These are phyloP conservation scores for Cryptotermes secundus DNA, from an alignment of 1,140 invertebrate genomes.

Conservation along the genomic window DNA sequence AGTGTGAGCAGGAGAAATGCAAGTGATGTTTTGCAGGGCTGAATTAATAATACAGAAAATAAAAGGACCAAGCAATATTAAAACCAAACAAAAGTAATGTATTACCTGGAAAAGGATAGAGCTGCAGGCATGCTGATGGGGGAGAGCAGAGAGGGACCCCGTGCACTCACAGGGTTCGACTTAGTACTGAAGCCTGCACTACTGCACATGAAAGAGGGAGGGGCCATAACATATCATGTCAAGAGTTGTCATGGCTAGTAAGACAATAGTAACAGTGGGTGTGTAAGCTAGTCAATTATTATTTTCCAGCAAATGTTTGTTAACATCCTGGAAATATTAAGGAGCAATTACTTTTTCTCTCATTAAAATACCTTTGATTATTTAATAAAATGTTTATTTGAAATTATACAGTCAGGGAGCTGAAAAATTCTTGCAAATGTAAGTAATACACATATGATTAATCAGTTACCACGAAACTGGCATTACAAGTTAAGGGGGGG, in stretches of 20 bases:
- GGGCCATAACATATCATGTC: constrained; percentile 23
- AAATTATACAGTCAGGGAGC: too few species aligned
- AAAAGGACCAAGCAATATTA: constrained; percentile 32
- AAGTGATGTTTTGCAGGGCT: not conserved
- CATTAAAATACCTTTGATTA: too few species aligned
- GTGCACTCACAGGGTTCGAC: constrained; percentile 50
- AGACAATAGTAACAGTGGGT: not conserved
- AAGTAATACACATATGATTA: too few species aligned
- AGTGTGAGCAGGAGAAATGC: not conserved
- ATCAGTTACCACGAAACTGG: too few species aligned
- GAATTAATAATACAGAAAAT: not conserved
- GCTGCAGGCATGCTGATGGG: constrained; percentile 73
- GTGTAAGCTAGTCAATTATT: not conserved
- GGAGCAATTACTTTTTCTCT: not conserved
- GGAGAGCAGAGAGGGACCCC: constrained; percentile 64
- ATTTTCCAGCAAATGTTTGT: not conserved
- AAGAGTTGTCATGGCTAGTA: constrained; percentile 1
- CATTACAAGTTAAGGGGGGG: too few species aligned
- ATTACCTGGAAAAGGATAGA: constrained; percentile 73
- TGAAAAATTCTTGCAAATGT: too few species aligned
- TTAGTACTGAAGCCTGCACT: constrained; percentile 51
- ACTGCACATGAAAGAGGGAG: constrained; percentile 33
- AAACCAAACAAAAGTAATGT: constrained; percentile 24
- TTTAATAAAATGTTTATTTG: too few species aligned
- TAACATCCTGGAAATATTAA: constrained; percentile 14